Evolutionary conservation across 2,113 vertebrate genomes (phyloP).

Genomic region (Hyperoodon ampullatus): DNA sequence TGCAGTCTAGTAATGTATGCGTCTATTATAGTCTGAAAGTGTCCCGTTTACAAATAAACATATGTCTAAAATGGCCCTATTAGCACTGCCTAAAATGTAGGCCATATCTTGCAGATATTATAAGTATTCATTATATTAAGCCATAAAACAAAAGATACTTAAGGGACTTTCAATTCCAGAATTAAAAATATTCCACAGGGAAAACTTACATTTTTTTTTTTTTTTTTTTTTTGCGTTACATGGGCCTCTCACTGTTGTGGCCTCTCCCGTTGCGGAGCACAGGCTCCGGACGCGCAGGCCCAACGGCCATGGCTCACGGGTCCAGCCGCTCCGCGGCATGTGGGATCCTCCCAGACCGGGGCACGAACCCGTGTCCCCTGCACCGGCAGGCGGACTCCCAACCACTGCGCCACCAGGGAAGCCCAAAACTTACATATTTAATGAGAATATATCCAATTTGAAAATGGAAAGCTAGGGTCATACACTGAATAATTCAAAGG

Average conservation of each 20-base stretch:
- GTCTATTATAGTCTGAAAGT: neutral
- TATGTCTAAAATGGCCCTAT: neutral
- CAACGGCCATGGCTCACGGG: too few species aligned
- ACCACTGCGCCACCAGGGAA: too few species aligned
- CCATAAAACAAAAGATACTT: neutral
- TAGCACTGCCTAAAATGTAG: neutral
- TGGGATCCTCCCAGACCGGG: too few species aligned
- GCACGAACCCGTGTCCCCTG: too few species aligned
- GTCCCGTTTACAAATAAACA: neutral
- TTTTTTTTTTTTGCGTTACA: too few species aligned
- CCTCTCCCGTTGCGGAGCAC: too few species aligned
- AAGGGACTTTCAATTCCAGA: neutral
- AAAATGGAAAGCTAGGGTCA: neutral
- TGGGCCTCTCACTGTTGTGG: too few species aligned
- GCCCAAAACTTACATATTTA: neutral
- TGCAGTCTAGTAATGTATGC: neutral
- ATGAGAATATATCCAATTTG: neutral
- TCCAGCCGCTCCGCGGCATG: too few species aligned
- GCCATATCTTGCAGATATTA: neutral
- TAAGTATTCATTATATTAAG: neutral
- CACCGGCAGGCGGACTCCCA: too few species aligned
- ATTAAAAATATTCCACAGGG: constrained; percentile 15
- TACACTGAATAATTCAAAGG: neutral
- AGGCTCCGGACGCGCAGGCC: too few species aligned
- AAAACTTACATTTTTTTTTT: neutral